phyloP scores from a whole-genome alignment of 1,140 invertebrate genomes.

The Dendrolimus kikuchii region DNA sequence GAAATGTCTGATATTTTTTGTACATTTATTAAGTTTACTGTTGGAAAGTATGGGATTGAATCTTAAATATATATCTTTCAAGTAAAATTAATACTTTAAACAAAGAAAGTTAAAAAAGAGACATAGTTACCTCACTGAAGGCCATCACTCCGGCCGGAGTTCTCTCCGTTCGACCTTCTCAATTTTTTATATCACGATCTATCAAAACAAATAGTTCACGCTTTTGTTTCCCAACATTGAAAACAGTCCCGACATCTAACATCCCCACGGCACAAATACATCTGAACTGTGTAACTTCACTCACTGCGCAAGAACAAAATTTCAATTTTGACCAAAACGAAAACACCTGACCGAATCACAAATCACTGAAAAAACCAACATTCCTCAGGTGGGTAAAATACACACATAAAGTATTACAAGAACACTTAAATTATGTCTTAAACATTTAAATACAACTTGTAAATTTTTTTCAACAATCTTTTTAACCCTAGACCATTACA shows the following conservation, averaged over 20 bases:
- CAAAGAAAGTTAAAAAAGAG: constrained; percentile 3
- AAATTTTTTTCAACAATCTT: constrained; percentile 33
- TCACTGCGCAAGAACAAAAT: constrained; percentile 71
- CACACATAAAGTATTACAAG: constrained; percentile 40
- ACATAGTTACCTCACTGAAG: constrained; percentile 70
- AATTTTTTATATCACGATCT: constrained; percentile 65
- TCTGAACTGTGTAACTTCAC: constrained; percentile 65
- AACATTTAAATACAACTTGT: constrained; percentile 43
- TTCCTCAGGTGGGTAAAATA: constrained; percentile 72
- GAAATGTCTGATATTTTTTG: background rate
- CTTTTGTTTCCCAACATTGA: constrained; percentile 70
- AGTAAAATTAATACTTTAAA: background rate
- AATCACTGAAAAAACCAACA: constrained; percentile 73
- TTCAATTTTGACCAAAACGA: constrained; percentile 65
- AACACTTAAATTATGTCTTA: constrained; percentile 28
- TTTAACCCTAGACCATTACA: constrained; percentile 37
- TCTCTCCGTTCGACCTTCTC: constrained; percentile 54
- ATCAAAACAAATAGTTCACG: constrained; percentile 73
- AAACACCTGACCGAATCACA: constrained; percentile 73
- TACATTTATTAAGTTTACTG: background rate
- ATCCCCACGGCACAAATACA: constrained; percentile 68
- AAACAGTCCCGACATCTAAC: constrained; percentile 68
- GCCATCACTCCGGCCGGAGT: constrained; percentile 68
- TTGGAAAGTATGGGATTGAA: background rate
- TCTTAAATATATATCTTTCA: background rate